Base-by-base conservation (phyloP, 2,113 vertebrate genomes). In the Eidolon helvum region DNA sequence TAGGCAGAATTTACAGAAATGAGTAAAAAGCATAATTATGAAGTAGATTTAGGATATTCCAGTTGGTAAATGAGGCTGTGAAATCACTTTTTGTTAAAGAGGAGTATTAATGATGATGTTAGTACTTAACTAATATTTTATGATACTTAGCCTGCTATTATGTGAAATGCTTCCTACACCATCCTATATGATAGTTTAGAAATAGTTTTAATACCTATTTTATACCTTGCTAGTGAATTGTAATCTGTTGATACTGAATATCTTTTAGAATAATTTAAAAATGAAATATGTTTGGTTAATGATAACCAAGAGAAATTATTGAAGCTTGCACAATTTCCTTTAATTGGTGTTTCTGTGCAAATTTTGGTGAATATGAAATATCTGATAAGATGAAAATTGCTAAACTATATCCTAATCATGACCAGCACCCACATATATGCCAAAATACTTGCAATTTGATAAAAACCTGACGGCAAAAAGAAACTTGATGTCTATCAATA, bases 61-160 rank as follows among this genome's bases (percentile, higher is more conserved):
- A 98, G 97, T 98, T 98, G 97, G 98, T 97, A 98, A 98, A 98
- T 98, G 98, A 98, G 95, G 87, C 94, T 98, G 94, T 97, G 98
- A 98, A 98, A 98, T 97, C 98, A 94, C 94, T 97, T 98, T 98
- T 94, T 98, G 94, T 98, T 98, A 98, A 98, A 98, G 93, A 98
- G 97, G 90, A 98, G 16, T 98, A 98, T 98, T 98, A 98, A 98
- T 98, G 94, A 79, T 87, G 97, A 40, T 97, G 90, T 87, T 97
- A 96, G 93, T 82, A 96, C 90, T 97, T 98, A 97, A 95, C 97
- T 98, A 98, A 97, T 98, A 98, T 98, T 98, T 98, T 98, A 97
- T 97, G 95, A 91, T 89, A 95, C 91, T 96, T 94, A 97, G 94
- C 40, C 91, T 97, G 83, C 97, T 98, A 95, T 93, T 98, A 98